A percentile compares a stretch with the other conserved stretches of the same genome.
Evolutionary conservation across 2,888 invertebrate species (phyloP).

Genomic region (Lepidonotus clava): DNA sequence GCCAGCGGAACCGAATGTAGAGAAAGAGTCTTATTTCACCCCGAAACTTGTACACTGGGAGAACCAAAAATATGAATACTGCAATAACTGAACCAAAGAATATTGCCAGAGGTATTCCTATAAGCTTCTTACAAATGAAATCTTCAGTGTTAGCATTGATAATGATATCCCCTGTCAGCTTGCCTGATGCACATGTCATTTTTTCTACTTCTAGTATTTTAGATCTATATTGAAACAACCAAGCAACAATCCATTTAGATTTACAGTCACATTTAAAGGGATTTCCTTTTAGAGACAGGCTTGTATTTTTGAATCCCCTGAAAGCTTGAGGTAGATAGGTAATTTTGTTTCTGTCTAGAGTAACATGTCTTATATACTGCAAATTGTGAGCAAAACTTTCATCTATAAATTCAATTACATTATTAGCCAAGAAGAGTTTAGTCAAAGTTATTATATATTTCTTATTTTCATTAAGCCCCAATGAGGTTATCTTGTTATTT

Average conservation of each 20-base stretch:
- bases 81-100: neutral
- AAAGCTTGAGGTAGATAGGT: no score
- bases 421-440: no score
- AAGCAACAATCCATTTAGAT: no score
- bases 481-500: no score
- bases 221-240: neutral
- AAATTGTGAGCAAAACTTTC: neutral
- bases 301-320: no score
- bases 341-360: neutral
- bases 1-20: constrained; percentile 43
- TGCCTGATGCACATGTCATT: neutral
- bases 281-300: no score
- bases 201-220: neutral
- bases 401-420: neutral
- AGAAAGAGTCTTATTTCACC: constrained; percentile 34
- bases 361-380: neutral
- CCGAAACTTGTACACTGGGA: neutral
- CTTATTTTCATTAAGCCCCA: no score
- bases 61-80: neutral
- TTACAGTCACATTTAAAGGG: no score
- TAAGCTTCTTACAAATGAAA: neutral
- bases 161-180: neutral
- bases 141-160: neutral
- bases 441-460: no score
- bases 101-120: neutral